Conservation (phyloP, 2,888 invertebrate genomes). For the Agonopterix subpropinquella region DNA sequence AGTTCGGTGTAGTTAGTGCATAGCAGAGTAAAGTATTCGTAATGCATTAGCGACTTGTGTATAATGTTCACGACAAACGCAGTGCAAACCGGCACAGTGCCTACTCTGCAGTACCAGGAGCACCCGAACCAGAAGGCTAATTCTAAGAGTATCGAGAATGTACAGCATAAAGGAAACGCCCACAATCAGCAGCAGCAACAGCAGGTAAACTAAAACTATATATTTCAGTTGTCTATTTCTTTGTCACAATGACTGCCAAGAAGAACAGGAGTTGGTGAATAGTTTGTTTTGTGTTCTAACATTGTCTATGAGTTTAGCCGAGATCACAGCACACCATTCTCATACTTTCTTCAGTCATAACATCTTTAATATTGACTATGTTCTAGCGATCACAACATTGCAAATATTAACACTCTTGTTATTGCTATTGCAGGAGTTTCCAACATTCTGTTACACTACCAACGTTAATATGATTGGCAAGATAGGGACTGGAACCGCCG, state of each 20-base stretch:
- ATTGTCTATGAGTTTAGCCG: background rate
- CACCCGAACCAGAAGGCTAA: conserved; percentile 75
- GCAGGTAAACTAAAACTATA: conserved; percentile 21
- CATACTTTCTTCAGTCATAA: background rate
- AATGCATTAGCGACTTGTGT: conserved; percentile 29
- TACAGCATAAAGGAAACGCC: conserved; percentile 76
- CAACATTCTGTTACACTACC: conserved; percentile 82
- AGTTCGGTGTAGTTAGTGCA: conserved; percentile 21
- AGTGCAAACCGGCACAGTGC: conserved; percentile 76
- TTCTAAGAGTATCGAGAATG: conserved; percentile 77
- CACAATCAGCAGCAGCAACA: conserved; percentile 49
- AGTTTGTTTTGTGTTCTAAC: no score
- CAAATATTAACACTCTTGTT: background rate
- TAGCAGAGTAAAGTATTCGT: conserved; percentile 43
- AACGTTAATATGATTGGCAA: conserved; percentile 82
- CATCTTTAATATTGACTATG: background rate
- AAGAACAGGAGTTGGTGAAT: no score
- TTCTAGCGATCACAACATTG: no score
- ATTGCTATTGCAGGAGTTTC: conserved; percentile 70
- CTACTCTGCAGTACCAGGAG: conserved; percentile 81
- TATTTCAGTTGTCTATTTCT: no score
- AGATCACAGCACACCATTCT: conserved; percentile 3
- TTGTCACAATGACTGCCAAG: no score
- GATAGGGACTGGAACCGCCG: conserved; percentile 63
- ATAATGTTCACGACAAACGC: conserved; percentile 78